phyloP scores from a whole-genome alignment of 2,888 invertebrate species.

The Capitulum mitella region DNA sequence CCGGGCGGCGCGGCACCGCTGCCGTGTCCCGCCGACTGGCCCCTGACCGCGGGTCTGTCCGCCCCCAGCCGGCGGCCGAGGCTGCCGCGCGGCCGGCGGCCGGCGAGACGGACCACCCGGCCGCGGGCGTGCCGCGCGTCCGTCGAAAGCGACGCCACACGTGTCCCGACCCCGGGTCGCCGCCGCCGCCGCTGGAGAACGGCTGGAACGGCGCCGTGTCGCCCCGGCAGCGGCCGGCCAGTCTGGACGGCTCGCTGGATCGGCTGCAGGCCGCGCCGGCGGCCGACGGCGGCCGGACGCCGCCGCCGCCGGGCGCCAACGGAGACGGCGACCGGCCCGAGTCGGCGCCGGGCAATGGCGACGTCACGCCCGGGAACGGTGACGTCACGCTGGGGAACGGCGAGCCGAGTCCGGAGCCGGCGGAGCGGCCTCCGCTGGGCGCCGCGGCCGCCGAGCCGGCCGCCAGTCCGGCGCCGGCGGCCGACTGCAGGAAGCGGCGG shows the following conservation, averaged over 20 bases:
- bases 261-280: background rate
- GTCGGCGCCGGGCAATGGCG: background rate
- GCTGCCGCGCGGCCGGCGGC: too few species aligned
- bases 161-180: background rate
- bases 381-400: background rate
- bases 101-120: background rate
- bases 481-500: background rate
- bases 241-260: background rate
- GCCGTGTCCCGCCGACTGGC: too few species aligned
- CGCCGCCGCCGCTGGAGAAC: background rate
- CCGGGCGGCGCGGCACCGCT: too few species aligned
- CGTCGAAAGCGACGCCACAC: background rate
- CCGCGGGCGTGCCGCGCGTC: background rate
- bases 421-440: background rate
- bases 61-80: too few species aligned
- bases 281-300: background rate
- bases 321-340: background rate
- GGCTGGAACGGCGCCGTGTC: background rate
- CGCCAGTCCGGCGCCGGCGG: background rate
- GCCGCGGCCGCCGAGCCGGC: background rate
- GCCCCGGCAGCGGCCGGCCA: background rate
- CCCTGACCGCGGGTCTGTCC: too few species aligned
- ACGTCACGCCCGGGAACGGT: too few species aligned
- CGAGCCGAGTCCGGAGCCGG: background rate
- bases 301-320: background rate